phyloP scores from a whole-genome alignment of 2,888 invertebrate species.

The Griposia aprilina region DNA sequence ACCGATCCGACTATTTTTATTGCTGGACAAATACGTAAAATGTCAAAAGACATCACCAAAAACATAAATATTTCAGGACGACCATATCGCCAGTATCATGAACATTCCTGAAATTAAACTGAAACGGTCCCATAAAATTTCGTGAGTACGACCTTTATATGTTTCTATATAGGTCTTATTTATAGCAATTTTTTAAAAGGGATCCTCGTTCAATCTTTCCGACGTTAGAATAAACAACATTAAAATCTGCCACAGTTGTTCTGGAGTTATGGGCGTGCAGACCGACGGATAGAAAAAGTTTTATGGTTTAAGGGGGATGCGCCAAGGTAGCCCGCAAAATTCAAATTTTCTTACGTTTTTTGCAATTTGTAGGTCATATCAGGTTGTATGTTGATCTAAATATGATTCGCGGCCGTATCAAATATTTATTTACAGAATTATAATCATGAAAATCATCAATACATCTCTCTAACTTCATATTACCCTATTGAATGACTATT shows the following conservation, averaged over 20 bases:
- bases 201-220: constrained; percentile 30
- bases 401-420: too few relatives aligned
- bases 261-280: constrained; percentile 23
- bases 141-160: constrained; percentile 1
- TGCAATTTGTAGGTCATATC: too few relatives aligned
- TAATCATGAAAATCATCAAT: too few relatives aligned
- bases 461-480: too few relatives aligned
- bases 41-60: constrained; percentile 1
- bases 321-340: too few relatives aligned
- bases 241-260: constrained; percentile 41
- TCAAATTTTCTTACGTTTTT: too few relatives aligned
- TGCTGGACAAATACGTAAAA: background rate
- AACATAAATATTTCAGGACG: constrained; percentile 3
- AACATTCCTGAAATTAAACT: background rate
- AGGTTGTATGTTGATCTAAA: too few relatives aligned
- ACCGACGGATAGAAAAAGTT: constrained; percentile 31
- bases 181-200: constrained; percentile 29
- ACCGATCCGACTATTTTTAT: background rate
- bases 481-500: too few relatives aligned
- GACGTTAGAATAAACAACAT: constrained; percentile 50
- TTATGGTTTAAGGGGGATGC: too few relatives aligned
- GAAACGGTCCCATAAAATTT: constrained; percentile 1
- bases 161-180: constrained; percentile 13
- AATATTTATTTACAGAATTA: too few relatives aligned
- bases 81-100: background rate